Evolutionary conservation across 2,797 vertebrate genomes (phyloP), one percentile per base, ranked within the genome.

Genomic region (Ambastaia sidthimunki): DNA sequence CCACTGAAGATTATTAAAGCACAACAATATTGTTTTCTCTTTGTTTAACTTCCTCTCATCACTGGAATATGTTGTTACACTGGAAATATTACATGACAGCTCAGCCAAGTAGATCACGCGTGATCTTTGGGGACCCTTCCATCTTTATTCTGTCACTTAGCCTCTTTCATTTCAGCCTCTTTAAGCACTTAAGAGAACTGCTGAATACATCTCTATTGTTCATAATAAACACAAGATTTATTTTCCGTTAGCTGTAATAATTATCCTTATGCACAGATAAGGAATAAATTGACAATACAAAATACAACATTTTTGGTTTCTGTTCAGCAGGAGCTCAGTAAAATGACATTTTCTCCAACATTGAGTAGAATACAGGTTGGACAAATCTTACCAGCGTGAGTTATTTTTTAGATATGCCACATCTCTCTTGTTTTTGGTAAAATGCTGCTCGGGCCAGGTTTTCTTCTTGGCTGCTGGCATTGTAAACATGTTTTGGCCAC

Each of bases 1-100:
- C 68, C 34, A 54, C 67, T 41, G 57, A 28, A 19, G 63, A 19
- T 62, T 48, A 59, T 41, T 37, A 78, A 71, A 78, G 21, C 52
- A 59, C n/a, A 44, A 41, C 25, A 37, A 67, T 34, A 71, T 77
- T 18, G 3, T 73, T 47, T n/a, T 25, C 52, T 47, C 62, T 55
- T 76, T 76, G 50, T 55, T 67, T 67, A 44, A 19, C 19, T 54
- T 37, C 28, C 21, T 25, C 18, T 77, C 23, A 59, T 59, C 50
- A 31, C 16, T 76, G 50, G 21, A 12, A 65, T 67, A 44, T 25
- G 62, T 66, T 60, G 16, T 44, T 66, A 41, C 28, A 41, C 28
- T 67, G 19, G 19, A 55, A 57, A 57, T 19, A 52, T 7, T n/a
- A 57, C 16, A 34, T 66, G 48, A 54, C 41, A 28, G 11, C 28